Evolutionary conservation across 2,113 vertebrate species (phyloP).

Genomic region (Saimiri boliviensis): DNA sequence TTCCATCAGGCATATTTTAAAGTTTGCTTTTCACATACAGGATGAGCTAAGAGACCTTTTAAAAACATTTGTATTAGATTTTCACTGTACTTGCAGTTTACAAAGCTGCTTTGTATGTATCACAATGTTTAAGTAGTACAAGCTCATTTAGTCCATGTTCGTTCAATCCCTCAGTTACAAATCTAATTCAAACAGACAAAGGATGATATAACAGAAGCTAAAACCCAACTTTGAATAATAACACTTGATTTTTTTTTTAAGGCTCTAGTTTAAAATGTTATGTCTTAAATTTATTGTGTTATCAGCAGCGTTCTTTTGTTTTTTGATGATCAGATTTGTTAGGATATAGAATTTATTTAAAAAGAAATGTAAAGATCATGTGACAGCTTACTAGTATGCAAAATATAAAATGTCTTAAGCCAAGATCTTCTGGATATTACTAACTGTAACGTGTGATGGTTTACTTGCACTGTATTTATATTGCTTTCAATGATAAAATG

Average conservation of each 20-base stretch:
- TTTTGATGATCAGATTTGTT: neutral
- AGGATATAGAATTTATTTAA: neutral
- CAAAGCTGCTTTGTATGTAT: neutral
- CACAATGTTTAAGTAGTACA: neutral
- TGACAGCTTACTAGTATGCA: neutral
- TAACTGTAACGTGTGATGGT: neutral
- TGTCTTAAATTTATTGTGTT: neutral
- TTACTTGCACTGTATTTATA: neutral
- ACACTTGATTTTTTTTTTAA: neutral
- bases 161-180: neutral
- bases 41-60: neutral
- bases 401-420: constrained; percentile 41
- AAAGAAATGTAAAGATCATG: neutral
- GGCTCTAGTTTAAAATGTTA: neutral
- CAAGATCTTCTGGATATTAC: neutral
- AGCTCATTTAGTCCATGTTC: neutral
- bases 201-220: neutral
- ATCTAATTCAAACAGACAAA: constrained; percentile 30
- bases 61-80: constrained; percentile 23
- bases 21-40: constrained; percentile 9
- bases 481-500: neutral
- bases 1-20: constrained; percentile 7
- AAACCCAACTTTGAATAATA: neutral
- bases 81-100: neutral
- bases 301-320: neutral